Conservation (phyloP, 2,888 invertebrate genomes). For the Callosobruchus maculatus region DNA sequence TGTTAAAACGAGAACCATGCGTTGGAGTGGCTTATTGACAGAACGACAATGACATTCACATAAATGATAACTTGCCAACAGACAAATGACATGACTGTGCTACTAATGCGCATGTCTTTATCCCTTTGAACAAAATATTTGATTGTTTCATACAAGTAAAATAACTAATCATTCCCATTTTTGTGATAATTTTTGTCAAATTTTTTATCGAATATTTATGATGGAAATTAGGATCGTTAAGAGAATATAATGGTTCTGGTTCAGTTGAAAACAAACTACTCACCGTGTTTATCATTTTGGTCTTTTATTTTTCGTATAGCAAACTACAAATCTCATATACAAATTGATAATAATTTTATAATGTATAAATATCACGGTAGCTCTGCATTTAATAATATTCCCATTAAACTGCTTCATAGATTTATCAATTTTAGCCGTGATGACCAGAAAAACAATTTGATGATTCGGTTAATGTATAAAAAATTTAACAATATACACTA, state of each 20-base stretch:
- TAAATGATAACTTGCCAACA: too few species aligned
- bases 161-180: too few species aligned
- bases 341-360: background rate
- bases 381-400: background rate
- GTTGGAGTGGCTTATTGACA: too few species aligned
- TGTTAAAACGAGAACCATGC: too few species aligned
- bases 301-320: background rate
- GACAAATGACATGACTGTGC: too few species aligned
- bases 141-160: too few species aligned
- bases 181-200: too few species aligned
- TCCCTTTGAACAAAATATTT: too few species aligned
- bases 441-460: background rate
- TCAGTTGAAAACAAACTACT: background rate
- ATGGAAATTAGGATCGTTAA: too few species aligned
- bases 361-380: background rate
- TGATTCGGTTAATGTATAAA: background rate
- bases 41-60: too few species aligned
- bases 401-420: background rate
- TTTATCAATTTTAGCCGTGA: background rate
- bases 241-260: background rate
- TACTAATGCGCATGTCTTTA: too few species aligned
- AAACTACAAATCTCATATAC: background rate
- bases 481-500: background rate
- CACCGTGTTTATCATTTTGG: background rate
- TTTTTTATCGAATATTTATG: too few species aligned